Conservation (phyloP, 2,888 invertebrate genomes). For the Nomada ferruginata region DNA sequence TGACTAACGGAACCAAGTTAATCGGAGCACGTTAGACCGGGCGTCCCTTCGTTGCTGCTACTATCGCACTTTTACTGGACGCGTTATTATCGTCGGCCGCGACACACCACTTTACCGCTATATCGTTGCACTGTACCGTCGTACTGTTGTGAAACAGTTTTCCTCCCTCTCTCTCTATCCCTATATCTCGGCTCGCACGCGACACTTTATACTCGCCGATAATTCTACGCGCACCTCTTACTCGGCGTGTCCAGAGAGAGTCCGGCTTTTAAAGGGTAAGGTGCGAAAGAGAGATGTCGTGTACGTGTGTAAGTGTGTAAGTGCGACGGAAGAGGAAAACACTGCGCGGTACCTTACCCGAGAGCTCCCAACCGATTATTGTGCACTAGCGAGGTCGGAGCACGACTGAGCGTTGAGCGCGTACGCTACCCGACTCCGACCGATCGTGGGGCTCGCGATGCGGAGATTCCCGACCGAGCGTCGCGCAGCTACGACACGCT, state of each 20-base stretch:
- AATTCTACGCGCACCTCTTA: neutral
- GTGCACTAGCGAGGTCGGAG: slow-evolving; percentile 75
- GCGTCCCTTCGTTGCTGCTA: slow-evolving; percentile 50
- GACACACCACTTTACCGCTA: slow-evolving; percentile 5
- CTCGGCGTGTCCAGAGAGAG: slow-evolving; percentile 3
- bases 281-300: slow-evolving; percentile 2
- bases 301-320: neutral
- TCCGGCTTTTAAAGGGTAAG: neutral
- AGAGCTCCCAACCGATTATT: slow-evolving; percentile 36
- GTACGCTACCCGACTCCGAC: slow-evolving; percentile 68
- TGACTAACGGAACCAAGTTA: slow-evolving; percentile 75
- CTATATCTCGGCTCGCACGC: slow-evolving; percentile 8
- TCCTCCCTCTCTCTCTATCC: neutral
- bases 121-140: neutral
- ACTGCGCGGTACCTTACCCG: slow-evolving; percentile 10
- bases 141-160: neutral
- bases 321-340: slow-evolving; percentile 36
- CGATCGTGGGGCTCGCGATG: slow-evolving; percentile 69
- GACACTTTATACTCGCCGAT: slow-evolving; percentile 28
- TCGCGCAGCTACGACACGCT: slow-evolving; percentile 73
- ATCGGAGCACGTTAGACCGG: slow-evolving; percentile 67
- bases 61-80: slow-evolving; percentile 13
- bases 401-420: slow-evolving; percentile 74
- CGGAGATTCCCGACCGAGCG: slow-evolving; percentile 73
- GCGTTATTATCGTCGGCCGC: slow-evolving; percentile 6